Base-by-base conservation (phyloP, 2,888 invertebrate genomes). In the Cynaeus angustus region DNA sequence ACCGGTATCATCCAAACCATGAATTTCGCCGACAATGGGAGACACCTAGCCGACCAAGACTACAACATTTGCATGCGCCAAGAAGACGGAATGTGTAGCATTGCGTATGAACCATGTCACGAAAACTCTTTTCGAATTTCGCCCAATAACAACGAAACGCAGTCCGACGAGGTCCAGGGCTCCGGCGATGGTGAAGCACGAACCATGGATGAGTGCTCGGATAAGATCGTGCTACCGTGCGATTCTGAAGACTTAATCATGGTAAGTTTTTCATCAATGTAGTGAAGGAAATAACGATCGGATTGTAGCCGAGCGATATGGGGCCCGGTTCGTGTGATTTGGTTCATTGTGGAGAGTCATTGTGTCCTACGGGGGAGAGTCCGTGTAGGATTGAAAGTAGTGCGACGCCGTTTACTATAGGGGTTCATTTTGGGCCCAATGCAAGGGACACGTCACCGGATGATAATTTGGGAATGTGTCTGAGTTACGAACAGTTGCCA, bases 211-310 rank as follows among this genome's bases (percentile, higher is more conserved):
- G 86, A 85, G 0, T 95, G 95, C 80, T 86, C 85, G 9, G 94
- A 95, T 81, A 88, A 92, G 53, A 89, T 95, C 52, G 90, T 94
- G 0, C 91, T 95, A 85, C 93, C 94, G 0, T 95, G 95, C 77
- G 94, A 95, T 80, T 91, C 92, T 64, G 95, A 95, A 79, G 94
- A 95, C 81, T 92, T 95, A 79, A 88, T 95, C 68, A 90, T 91
- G 86, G 93, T 89, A 74, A 14, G 55, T 9, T 50, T n/a, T n/a
- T n/a, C n/a, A n/a, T n/a, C 2, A 14, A 3, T 28, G n/a, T 55
- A 33, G 14, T 37, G 13, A 1, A 21, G 21, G 21, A 21, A n/a
- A 21, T 21, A 21, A 21, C 2, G 4, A 21, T 65, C 58, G 73
- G 77, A 76, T 85, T 80, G 61, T 84, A 91, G 91, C 88, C 89